Evolutionary conservation across 2,113 vertebrate genomes (phyloP).

Genomic region (Lepidothrix coronata): DNA sequence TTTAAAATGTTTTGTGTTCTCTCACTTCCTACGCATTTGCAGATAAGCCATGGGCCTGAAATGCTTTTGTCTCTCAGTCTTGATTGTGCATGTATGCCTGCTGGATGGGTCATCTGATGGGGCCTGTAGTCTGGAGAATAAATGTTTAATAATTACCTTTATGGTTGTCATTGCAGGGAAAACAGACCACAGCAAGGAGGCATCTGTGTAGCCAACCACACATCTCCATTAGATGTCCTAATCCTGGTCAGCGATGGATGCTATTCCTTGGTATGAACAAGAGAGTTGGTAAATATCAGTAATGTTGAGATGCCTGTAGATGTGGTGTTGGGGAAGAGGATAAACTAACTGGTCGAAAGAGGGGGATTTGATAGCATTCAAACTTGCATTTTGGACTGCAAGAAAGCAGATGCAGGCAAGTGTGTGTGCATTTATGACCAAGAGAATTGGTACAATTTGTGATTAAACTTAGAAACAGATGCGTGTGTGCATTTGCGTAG

Average conservation of each 20-base stretch:
- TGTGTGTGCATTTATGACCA: neutral
- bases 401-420: neutral
- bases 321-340: neutral
- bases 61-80: neutral
- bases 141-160: neutral
- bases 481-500: neutral
- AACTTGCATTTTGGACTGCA: accelerated
- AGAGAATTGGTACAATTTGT: neutral
- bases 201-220: constrained; percentile 61
- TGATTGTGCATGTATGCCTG: neutral
- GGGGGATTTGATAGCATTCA: neutral
- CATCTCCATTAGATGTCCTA: constrained; percentile 37
- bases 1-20: neutral
- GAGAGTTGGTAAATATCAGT: neutral
- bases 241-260: constrained; percentile 46
- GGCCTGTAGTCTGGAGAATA: neutral
- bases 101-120: neutral
- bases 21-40: neutral
- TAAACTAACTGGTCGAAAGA: neutral
- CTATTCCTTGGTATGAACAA: constrained; percentile 53
- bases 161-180: constrained; percentile 13
- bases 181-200: constrained; percentile 24
- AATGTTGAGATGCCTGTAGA: neutral
- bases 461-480: neutral
- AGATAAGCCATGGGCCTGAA: neutral